These are phyloP conservation scores for Datnioides undecimradiatus DNA, from an alignment of 2,113 vertebrate species.

Conservation along the genomic window DNA sequence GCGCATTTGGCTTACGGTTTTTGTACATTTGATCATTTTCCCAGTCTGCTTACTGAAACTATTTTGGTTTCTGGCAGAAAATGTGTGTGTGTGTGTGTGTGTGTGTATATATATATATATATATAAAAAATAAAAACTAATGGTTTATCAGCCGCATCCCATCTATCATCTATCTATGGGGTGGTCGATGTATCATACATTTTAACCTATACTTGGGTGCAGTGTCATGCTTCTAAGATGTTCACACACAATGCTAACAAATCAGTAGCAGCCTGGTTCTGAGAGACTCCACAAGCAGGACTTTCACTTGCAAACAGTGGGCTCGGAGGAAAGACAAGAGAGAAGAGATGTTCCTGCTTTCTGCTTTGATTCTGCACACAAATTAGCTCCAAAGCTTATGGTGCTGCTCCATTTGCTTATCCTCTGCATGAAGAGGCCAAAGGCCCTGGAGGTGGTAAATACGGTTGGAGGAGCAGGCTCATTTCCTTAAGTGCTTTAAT, in stretches of 20 bases:
- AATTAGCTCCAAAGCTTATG: background rate
- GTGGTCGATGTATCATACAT: background rate
- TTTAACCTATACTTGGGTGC: background rate
- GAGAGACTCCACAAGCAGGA: background rate
- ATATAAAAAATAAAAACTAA: too few relatives aligned
- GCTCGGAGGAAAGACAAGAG: background rate
- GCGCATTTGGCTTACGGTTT: background rate
- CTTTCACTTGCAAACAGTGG: background rate
- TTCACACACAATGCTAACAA: background rate
- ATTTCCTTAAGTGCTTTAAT: constrained; percentile 28
- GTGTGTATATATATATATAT: too few relatives aligned
- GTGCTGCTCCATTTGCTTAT: background rate
- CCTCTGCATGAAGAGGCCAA: background rate
- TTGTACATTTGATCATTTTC: background rate
- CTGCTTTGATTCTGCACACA: background rate
- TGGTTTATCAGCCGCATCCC: too few relatives aligned
- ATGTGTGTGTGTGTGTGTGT: too few relatives aligned
- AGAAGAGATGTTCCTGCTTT: background rate
- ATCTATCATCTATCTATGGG: too few relatives aligned
- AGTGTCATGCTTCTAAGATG: background rate
- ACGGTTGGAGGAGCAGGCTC: background rate
- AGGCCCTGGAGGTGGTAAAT: background rate
- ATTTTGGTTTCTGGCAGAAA: background rate
- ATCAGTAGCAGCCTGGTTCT: background rate
- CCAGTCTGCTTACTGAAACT: background rate